Evolutionary conservation across 2,113 vertebrate species (phyloP), one percentile per base, ranked within the genome.

Genomic region (Pangasianodon gigas): DNA sequence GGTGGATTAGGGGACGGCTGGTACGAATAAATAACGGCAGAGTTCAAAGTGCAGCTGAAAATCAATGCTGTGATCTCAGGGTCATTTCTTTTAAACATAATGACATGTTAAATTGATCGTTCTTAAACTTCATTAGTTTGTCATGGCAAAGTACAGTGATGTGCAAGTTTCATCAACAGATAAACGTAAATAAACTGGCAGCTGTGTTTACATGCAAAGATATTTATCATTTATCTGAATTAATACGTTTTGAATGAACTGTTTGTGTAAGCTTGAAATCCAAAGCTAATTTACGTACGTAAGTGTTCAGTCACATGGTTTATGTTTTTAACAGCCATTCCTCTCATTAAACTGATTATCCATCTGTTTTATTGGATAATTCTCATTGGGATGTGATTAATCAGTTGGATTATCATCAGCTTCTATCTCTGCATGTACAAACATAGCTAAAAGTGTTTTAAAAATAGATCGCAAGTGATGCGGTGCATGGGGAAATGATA

Each of bases 21-120:
- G 89, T 85, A 77, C 19, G 48, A 84, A 87, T 93, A 92, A 92
- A 90, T 91, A 92, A 90, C 41, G n/a, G 87, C 84, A 82, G 37
- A 69, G 79, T 75, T 92, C 69, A 91, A 89, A 77, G 67, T 65
- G 75, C n/a, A 46, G 44, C 18, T 62, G 77, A 52, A 83, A 88
- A 41, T 87, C 11, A 84, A 24, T 75, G 29, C 71, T 32, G 74
- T 71, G 52, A 87, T 90, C 54, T 90, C 58, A 81, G 41, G 41
- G 14, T n/a, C 29, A 60, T 51, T 79, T 62, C 74, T 62, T 79
- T 79, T 80, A 80, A 80, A 46, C 13, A 16, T 29, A 51, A n/a
- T 2, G 46, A 52, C 26, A 2, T 51, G 46, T 2, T n/a, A n/a
- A 16, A 29, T 51, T 29, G 11, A 80, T 29, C 24, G 2, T 80